Percentiles rank a stretch among this genome's conserved stretches.
Evolutionary conservation across 2,888 invertebrate genomes (phyloP).

Genomic region (Tachystola acroxantha): DNA sequence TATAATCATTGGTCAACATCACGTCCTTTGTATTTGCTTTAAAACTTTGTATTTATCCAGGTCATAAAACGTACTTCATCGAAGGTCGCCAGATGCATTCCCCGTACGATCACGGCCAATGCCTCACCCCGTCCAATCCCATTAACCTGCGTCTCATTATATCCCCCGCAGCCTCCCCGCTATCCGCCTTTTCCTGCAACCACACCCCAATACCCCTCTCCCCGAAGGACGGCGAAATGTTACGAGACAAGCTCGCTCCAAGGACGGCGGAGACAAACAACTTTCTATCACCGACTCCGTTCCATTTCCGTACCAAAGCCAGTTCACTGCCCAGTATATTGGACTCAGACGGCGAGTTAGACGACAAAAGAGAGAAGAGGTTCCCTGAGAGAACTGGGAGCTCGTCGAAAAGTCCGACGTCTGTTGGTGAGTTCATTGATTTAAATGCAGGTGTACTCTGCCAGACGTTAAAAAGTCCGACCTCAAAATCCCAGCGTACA

Average conservation of each 20-base stretch:
- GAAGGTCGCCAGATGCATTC: constrained; percentile 83
- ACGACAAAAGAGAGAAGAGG: constrained; percentile 68
- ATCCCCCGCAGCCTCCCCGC: constrained; percentile 77
- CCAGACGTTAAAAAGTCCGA: too few relatives aligned
- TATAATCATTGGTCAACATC: too few relatives aligned
- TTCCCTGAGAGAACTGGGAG: constrained; percentile 65
- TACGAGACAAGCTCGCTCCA: constrained; percentile 32
- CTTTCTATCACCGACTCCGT: constrained; percentile 78
- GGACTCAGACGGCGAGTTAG: constrained; percentile 85
- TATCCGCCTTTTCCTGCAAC: constrained; percentile 53
- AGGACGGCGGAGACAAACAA: constrained; percentile 61
- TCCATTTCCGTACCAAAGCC: constrained; percentile 80
- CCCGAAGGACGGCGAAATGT: constrained; percentile 33
- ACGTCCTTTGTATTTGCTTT: not conserved
- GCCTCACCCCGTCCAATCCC: constrained; percentile 60
- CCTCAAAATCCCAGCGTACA: too few relatives aligned
- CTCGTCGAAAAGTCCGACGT: constrained; percentile 82
- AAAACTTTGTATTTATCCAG: constrained; percentile 48
- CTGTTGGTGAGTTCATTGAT: constrained; percentile 67
- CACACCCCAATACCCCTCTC: constrained; percentile 46
- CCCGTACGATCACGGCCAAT: constrained; percentile 55
- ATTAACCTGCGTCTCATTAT: constrained; percentile 79
- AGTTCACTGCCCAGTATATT: constrained; percentile 90
- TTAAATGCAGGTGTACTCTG: too few relatives aligned
- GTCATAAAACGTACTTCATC: constrained; percentile 92